These are phyloP conservation scores for Ephialtes manifestator DNA, from an alignment of 2,888 invertebrate genomes.

Conservation along the genomic window DNA sequence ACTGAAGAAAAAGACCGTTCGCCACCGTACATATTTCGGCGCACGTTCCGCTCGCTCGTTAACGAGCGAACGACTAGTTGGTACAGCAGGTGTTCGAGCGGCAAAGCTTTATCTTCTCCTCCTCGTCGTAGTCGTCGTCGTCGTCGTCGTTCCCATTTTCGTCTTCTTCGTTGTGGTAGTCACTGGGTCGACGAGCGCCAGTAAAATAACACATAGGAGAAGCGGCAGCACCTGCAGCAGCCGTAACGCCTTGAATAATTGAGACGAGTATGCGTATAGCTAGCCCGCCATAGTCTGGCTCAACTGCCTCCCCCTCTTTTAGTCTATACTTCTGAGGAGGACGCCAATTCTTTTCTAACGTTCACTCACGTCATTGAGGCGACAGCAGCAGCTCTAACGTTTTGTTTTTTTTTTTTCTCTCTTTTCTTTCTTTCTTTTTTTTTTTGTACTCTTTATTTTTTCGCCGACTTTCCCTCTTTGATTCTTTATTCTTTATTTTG, in stretches of 20 bases:
- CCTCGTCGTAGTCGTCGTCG: conserved; percentile 14
- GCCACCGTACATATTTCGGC: conserved; percentile 4
- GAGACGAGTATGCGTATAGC: conserved; percentile 55
- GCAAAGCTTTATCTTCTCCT: conserved; percentile 48
- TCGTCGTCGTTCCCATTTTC: conserved; percentile 25
- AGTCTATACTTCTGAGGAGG: conserved; percentile 25
- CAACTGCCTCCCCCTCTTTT: conserved; percentile 11
- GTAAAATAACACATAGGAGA: conserved; percentile 37
- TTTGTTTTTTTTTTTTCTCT: conserved; percentile 2
- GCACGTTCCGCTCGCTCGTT: conserved; percentile 34
- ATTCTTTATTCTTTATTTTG: conserved; percentile 23
- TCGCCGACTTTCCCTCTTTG: not conserved
- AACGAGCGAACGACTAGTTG: conserved; percentile 42
- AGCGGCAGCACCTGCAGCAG: conserved; percentile 49
- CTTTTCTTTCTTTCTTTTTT: conserved; percentile 4
- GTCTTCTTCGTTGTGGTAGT: conserved; percentile 22
- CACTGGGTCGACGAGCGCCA: conserved; percentile 26
- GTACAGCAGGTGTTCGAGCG: conserved; percentile 60
- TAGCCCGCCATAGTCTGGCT: conserved; percentile 26
- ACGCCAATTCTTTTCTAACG: conserved; percentile 51
- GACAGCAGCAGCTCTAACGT: not conserved
- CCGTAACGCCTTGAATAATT: conserved; percentile 66
- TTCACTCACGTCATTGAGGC: conserved; percentile 30
- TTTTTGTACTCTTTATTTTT: conserved; percentile 14
- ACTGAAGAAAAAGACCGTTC: not conserved